Evolutionary conservation across 1,140 invertebrate genomes (phyloP), one percentile per base, ranked within the genome.

Genomic region (Watersipora subatra): DNA sequence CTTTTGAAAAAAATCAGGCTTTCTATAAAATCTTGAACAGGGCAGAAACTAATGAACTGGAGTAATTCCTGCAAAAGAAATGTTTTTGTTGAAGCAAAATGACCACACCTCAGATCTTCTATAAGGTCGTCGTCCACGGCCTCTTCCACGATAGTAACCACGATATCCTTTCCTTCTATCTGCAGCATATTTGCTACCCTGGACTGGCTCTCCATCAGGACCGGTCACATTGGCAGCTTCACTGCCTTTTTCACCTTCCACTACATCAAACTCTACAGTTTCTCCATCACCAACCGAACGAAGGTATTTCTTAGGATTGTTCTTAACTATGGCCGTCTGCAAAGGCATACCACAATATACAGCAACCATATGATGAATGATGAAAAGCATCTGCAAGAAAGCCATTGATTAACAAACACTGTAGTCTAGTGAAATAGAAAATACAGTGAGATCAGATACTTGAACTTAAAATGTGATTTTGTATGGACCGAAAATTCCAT

Each of bases 261-360:
- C 96, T 66, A 99, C 94, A 82, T 97, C 95, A 83, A 99, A 99
- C 81, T 98, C 93, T 67, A 99, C 96, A 66, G 89, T 87, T 84
- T 99, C 96, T 61, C 94, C 95, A 84, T 99, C 95, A 71, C 95
- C 96, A 66, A 99, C 93, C 81, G 92, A 95, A 75, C 94, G 87
- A 70, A 98, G 91, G 75, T 91, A 90, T 84, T 99, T 99, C 73
- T 91, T 90, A 64, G 95, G 95, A 81, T 97, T 85, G 84, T 98
- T 98, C 81, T 93, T 95, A 67, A 87, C 85, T 75, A 99, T 98
- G 70, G 95, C 95, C 69, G 94, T 85, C 78, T 84, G 69, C 55
- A 71, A 74, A 68, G 89, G 84, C 86, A 69, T 63, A 73, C 76
- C 63, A 68, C 59, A 63, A 46, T 30, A 66, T 28, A 64, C 57